Percentiles rank a stretch among this genome's conserved stretches.
Evolutionary conservation across 2,113 vertebrate species (phyloP).

Genomic region (Bolborhynchus lineola): DNA sequence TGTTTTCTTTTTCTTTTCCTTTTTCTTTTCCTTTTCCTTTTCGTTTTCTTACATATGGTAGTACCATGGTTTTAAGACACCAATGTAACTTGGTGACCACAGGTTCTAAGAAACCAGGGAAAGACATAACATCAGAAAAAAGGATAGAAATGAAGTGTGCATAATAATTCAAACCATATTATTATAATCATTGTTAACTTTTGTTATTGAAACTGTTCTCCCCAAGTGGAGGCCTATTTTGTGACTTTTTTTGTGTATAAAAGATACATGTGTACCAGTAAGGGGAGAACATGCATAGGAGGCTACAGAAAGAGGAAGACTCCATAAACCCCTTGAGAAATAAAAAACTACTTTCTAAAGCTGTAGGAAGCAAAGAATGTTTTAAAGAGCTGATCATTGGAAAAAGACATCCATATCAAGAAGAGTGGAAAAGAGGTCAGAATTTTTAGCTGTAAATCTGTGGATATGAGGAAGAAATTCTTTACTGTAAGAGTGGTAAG

Average conservation of each 20-base stretch:
- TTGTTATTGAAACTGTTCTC: neutral
- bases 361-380: neutral
- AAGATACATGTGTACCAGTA: neutral
- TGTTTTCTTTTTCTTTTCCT: neutral
- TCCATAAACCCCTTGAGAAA: neutral
- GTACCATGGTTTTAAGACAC: neutral
- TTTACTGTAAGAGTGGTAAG: too few relatives aligned
- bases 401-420: neutral
- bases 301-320: neutral
- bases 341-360: neutral
- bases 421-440: neutral
- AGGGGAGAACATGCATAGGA: neutral
- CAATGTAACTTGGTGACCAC: neutral
- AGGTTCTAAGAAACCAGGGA: rapidly evolving
- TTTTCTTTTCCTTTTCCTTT: too few relatives aligned
- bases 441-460: neutral
- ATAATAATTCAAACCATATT: rapidly evolving
- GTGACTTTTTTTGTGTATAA: neutral
- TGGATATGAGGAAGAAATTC: neutral
- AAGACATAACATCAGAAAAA: neutral
- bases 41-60: neutral
- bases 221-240: neutral
- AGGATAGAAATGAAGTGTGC: neutral
- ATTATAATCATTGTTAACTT: neutral
- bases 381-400: neutral